These are phyloP conservation scores for Liolophura sinensis DNA, from an alignment of 1,140 invertebrate genomes.

Conservation along the genomic window DNA sequence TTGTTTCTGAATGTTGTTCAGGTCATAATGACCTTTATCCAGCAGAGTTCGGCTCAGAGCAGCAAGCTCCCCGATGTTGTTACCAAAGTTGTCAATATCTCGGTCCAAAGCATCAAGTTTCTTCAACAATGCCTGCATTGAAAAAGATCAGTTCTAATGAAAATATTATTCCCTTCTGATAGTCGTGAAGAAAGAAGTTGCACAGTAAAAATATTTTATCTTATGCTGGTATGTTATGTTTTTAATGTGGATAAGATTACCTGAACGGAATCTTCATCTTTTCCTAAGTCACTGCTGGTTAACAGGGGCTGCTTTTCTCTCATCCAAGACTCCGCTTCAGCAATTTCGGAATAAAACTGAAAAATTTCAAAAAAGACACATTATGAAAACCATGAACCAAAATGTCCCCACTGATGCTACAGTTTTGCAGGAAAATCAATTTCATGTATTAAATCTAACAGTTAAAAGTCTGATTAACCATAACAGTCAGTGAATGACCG, in stretches of 20 bases:
- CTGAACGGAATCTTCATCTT: constrained; percentile 94
- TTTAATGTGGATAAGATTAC: constrained; percentile 19
- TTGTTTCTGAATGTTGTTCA: constrained; percentile 82
- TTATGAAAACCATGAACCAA: background rate
- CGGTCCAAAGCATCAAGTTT: constrained; percentile 97
- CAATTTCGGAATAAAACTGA: constrained; percentile 98
- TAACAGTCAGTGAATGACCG: too few relatives aligned
- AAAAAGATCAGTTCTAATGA: too few relatives aligned
- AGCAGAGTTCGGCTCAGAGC: constrained; percentile 87
- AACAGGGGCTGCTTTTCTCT: constrained; percentile 98
- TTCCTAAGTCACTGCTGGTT: constrained; percentile 88
- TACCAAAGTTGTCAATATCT: constrained; percentile 96
- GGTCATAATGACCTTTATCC: constrained; percentile 86
- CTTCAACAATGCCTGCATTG: constrained; percentile 82
- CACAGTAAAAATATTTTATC: background rate
- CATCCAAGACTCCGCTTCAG: constrained; percentile 98
- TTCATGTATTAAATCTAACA: background rate
- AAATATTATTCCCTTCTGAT: too few relatives aligned
- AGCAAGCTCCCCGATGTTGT: constrained; percentile 79
- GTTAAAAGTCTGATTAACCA: background rate
- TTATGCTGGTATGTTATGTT: background rate
- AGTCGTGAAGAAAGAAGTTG: too few relatives aligned
- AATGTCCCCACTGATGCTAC: background rate
- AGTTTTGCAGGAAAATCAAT: background rate
- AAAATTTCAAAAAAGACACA: constrained; percentile 8